A percentile compares a stretch with the other conserved stretches of the same genome.
Evolutionary conservation across 2,113 vertebrate genomes (phyloP).

Genomic region (Triplophysa dalaica): DNA sequence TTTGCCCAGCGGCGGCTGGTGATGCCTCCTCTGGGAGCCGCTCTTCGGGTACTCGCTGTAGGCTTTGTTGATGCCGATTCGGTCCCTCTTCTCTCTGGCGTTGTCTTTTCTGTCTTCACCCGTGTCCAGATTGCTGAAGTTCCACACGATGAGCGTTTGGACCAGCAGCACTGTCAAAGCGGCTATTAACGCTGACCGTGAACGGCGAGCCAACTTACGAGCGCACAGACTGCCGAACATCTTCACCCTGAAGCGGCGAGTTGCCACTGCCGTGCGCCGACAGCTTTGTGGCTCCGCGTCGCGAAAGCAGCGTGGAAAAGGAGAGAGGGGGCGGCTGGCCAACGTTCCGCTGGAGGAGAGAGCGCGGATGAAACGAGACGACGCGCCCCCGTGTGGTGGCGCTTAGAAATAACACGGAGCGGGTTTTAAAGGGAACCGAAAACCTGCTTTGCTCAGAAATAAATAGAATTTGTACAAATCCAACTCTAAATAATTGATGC

Average conservation of each 20-base stretch:
- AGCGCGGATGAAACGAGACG: not conserved
- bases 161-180: conserved; percentile 88
- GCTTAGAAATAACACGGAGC: not conserved
- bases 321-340: conserved; percentile 47
- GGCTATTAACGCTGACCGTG: conserved; percentile 82
- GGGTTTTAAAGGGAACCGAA: not conserved
- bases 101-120: conserved; percentile 73
- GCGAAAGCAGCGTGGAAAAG: conserved; percentile 30
- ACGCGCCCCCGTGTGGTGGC: conserved; percentile 45
- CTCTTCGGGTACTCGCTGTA: conserved; percentile 61
- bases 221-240: conserved; percentile 83
- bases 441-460: not conserved
- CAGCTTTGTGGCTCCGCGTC: conserved; percentile 59
- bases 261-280: conserved; percentile 61
- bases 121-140: conserved; percentile 92
- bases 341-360: conserved; percentile 43
- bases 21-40: conserved; percentile 61
- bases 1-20: conserved; percentile 69
- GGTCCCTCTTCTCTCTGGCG: conserved; percentile 73
- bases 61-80: conserved; percentile 70
- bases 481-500: too few species aligned
- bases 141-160: conserved; percentile 95
- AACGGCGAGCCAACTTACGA: conserved; percentile 88
- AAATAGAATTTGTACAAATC: not conserved
- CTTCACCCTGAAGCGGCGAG: conserved; percentile 64